Evolutionary conservation across 2,113 vertebrate genomes (phyloP).

Genomic region (Psilopsiagon aymara): DNA sequence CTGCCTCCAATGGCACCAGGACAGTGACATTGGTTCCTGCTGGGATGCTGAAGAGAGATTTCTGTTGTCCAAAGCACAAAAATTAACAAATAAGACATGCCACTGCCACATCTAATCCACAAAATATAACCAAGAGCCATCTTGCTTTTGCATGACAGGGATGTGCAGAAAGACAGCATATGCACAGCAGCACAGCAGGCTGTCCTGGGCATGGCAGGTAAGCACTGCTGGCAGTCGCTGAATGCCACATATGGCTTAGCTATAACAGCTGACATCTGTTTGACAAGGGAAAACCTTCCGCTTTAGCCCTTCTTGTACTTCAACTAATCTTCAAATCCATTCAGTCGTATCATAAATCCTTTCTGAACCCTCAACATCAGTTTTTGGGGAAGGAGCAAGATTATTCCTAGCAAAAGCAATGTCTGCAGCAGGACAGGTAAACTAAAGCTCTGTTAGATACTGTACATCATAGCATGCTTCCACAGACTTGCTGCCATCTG

Average conservation of each 20-base stretch:
- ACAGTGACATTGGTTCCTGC: conserved; percentile 79
- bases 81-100: conserved; percentile 25
- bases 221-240: neutral
- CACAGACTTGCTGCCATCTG: neutral
- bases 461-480: neutral
- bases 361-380: neutral
- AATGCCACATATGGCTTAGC: neutral
- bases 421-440: neutral
- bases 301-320: neutral
- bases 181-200: neutral
- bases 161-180: neutral
- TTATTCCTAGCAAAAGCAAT: neutral
- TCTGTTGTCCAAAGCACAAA: conserved; percentile 71
- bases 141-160: rapidly evolving
- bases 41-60: conserved; percentile 71
- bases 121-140: neutral
- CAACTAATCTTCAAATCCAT: neutral
- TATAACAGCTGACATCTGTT: neutral
- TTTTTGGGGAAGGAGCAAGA: neutral
- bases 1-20: conserved; percentile 79
- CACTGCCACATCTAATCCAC: neutral
- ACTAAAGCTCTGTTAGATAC: neutral
- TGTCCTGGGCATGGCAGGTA: neutral
- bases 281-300: neutral
- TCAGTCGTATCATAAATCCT: neutral